Base-by-base conservation (phyloP, 2,113 vertebrate genomes). In the Dryoscopus gambensis region DNA sequence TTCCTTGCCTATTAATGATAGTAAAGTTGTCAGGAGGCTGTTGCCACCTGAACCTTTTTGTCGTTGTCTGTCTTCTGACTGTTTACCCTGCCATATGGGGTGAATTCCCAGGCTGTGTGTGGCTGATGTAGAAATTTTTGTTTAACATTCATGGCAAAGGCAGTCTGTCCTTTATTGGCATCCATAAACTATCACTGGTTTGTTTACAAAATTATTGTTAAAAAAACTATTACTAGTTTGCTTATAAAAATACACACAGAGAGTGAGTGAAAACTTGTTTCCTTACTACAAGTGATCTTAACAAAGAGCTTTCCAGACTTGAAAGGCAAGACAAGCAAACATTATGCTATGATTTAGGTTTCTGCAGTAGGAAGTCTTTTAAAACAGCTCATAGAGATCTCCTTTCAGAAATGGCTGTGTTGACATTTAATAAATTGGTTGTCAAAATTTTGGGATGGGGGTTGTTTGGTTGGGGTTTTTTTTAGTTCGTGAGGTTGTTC, bases 291-390 rank as follows among this genome's bases (percentile, higher is more conserved):
- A 92, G 68, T 76, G 73, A 92, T 93, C 60, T 89, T 90, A 97
- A 92, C 90, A 96, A 95, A 93, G 92, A 90, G 42, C 44, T 78
- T 97, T 96, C 93, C 62, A 46, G 95, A 87, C 83, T 81, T 93
- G 80, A 95, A 90, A 94, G 80, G 65, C 50, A 87, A 57, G 60
- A 25, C 65, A 63, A 93, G 56, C 49, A 46, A 79, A 69, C 64
- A 35, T 79, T 94, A 39, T 68, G 52, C 42, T 87, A 9, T 50
- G 52, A 80, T 76, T 97, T 84, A 74, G 59, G 16, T 47, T 89
- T 87, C 86, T 87, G 39, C 85, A 76, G 37, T 79, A 75, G 92
- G 49, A 84, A 78, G 46, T 49, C 52, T 94, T 79, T 76, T 35
- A 49, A 94, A 89, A 47, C 33, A 71, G 57, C 9, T 89, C 15